These are phyloP conservation scores for Sceloporus undulatus DNA, from an alignment of 2,113 vertebrate genomes.

Conservation along the genomic window DNA sequence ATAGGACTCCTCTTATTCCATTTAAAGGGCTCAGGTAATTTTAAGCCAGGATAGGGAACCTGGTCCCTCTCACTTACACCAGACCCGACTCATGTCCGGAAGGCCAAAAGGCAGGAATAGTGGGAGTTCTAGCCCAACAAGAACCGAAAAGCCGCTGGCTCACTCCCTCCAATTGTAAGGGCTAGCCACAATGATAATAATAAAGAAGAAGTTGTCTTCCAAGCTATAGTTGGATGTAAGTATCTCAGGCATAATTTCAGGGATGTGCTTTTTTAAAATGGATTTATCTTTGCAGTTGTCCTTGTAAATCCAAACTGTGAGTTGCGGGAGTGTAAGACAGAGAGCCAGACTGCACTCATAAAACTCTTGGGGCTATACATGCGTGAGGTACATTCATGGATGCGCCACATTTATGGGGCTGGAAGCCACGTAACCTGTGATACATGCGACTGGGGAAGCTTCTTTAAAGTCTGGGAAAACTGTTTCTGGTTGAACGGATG, in stretches of 20 bases:
- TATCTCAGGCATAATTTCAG: background rate
- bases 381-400: background rate
- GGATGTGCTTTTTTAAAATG: background rate
- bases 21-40: background rate
- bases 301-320: constrained; percentile 15
- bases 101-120: background rate
- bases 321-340: background rate
- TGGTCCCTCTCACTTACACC: background rate
- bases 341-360: constrained; percentile 11
- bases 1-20: background rate
- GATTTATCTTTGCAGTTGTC: constrained; percentile 1
- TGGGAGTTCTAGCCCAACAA: background rate
- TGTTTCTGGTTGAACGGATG: constrained; percentile 8
- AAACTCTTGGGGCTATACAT: constrained; percentile 11
- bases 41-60: background rate
- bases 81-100: background rate
- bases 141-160: background rate
- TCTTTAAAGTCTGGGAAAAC: constrained; percentile 1
- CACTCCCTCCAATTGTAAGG: background rate
- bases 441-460: background rate
- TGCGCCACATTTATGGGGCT: background rate
- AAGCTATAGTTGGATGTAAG: background rate
- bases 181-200: background rate
- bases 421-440: constrained; percentile 24
- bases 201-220: background rate